Evolutionary conservation across 2,888 invertebrate species (phyloP), one percentile per base, ranked within the genome.

Genomic region (Helleia helle): DNA sequence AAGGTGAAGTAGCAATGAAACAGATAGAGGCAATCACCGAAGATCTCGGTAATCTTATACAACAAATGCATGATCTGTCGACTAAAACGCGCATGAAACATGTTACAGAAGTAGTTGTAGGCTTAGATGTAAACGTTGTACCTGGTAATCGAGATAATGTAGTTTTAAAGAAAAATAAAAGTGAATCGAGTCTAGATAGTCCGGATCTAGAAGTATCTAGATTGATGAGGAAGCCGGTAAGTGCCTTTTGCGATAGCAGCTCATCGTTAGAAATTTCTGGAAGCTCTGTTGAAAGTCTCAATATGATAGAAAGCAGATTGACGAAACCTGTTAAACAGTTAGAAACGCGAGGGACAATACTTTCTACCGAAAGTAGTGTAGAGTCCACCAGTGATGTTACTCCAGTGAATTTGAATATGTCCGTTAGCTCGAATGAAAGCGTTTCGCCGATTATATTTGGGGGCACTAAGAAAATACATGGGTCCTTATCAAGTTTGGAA

Each of bases 101-200:
- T 31, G 48, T 41, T 31, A 61, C 51, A 6, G 57, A 58, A 15
- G 17, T 51, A 46, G 50, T 51, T 47, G 40, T 57, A 52, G 54
- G 51, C 48, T 51, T 59, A 60, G 56, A 58, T 58, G 51, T 54
- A 46, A 56, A 62, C 51, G 58, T 58, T 59, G 74, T 75, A 74
- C 80, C 76, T 71, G 73, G 50, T 58, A 65, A 54, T 55, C 62
- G 65, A 45, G 76, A 80, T 55, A 72, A 57, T 49, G 60, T 81
- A 62, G 69, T 77, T 46, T 70, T 85, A 63, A 84, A 85, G 68
- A 86, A 86, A 46, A 83, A 85, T 57, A 83, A 79, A 50, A 85
- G 83, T 43, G 86, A 86, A 54, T 84, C 85, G 8, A 85, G 83
- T 52, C 55, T 85, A n/a, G 86, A 86, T 40, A 86, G 86, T 52